Evolutionary conservation across 2,113 vertebrate genomes (phyloP).

Genomic region (Alaudala cheleensis): DNA sequence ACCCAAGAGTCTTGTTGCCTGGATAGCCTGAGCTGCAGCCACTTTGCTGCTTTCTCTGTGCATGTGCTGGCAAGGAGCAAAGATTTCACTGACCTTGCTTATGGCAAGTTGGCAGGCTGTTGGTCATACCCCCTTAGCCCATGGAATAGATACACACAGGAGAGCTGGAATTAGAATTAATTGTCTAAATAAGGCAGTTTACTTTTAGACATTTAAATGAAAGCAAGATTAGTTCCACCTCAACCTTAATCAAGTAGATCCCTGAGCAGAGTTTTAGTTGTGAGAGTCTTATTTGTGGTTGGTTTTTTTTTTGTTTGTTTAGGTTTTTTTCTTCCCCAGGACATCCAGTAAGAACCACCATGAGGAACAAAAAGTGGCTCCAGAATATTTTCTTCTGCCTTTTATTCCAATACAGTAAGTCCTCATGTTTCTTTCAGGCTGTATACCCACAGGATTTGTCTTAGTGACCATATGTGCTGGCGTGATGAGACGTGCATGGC

Average conservation of each 20-base stretch:
- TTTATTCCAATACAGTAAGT: slow-evolving; percentile 68
- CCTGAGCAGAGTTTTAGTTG: background rate
- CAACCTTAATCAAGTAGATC: background rate
- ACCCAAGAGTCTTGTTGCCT: background rate
- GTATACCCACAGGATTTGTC: background rate
- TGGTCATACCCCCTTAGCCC: background rate
- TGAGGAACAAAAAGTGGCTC: slow-evolving; percentile 24
- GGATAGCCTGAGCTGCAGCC: background rate
- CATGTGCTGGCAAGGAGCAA: background rate
- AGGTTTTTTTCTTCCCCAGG: background rate
- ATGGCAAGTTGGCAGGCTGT: background rate
- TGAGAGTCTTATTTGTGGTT: background rate
- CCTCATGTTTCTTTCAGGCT: background rate
- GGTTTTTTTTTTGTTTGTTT: background rate
- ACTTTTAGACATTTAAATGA: background rate
- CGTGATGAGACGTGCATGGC: background rate
- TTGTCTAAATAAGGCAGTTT: background rate
- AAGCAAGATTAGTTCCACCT: background rate
- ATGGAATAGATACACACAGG: background rate
- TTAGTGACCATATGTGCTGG: fast-evolving
- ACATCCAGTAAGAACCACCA: slow-evolving; percentile 13
- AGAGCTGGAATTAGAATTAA: background rate
- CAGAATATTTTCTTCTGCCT: slow-evolving; percentile 43
- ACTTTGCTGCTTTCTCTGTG: background rate
- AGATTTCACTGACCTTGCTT: background rate